Conservation (phyloP, 1,140 invertebrate species). For the Drosophila cardini region DNA sequence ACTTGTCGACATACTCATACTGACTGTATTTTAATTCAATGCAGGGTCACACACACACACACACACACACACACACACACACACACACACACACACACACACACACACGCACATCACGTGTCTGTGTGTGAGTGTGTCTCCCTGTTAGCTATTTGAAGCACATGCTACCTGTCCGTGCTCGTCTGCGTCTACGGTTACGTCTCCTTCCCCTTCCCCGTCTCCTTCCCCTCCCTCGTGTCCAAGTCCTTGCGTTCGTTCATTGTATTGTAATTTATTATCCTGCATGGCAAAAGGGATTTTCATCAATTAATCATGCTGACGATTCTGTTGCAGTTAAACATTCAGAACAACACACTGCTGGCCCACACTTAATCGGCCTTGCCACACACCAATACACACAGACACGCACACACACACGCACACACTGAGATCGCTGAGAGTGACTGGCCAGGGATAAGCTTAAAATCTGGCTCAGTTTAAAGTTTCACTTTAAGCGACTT, state of each 20-base stretch:
- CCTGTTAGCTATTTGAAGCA: constrained; percentile 57
- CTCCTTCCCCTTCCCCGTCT: too few relatives aligned
- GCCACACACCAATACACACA: constrained; percentile 16
- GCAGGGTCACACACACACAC: constrained; percentile 40
- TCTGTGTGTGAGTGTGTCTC: constrained; percentile 28
- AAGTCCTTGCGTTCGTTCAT: constrained; percentile 18
- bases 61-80: constrained; percentile 38
- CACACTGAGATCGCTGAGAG: neutral
- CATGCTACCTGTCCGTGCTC: constrained; percentile 32
- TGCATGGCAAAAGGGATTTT: constrained; percentile 82
- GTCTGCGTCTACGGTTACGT: too few relatives aligned
- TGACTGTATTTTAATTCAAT: constrained; percentile 62
- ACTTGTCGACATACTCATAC: constrained; percentile 51
- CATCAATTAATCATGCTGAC: constrained; percentile 82
- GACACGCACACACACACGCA: neutral
- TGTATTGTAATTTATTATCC: constrained; percentile 81
- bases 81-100: constrained; percentile 39
- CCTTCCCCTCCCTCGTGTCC: neutral
- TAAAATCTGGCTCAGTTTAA: constrained; percentile 12
- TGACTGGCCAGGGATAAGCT: constrained; percentile 8
- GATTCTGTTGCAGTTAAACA: constrained; percentile 71
- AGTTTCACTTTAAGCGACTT: constrained; percentile 17
- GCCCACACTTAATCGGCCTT: constrained; percentile 30
- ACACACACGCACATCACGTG: constrained; percentile 16
- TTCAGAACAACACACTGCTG: constrained; percentile 44